phyloP scores from a whole-genome alignment of 2,888 invertebrate genomes.

The Pristionchus mayeri region DNA sequence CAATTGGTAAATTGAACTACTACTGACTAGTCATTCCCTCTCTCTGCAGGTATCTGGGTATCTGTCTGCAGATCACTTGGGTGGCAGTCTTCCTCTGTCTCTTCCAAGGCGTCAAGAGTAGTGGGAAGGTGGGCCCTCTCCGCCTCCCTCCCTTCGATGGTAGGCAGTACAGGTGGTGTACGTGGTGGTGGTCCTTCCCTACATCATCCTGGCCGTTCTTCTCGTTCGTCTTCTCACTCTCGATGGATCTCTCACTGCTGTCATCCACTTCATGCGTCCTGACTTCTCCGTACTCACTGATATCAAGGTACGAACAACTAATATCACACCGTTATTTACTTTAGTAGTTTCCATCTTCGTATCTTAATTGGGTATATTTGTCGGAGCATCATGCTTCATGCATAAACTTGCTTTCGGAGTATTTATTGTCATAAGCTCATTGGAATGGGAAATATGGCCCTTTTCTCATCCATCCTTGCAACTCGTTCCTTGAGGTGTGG shows the following conservation, averaged over 20 bases:
- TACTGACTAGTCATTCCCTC: too few relatives aligned
- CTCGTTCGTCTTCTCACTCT: slow-evolving; percentile 87
- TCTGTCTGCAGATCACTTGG: slow-evolving; percentile 87
- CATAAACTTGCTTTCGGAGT: too few relatives aligned
- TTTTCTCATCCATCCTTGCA: not conserved
- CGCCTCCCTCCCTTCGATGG: not conserved
- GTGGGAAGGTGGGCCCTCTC: slow-evolving; percentile 81
- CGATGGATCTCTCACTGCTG: slow-evolving; percentile 86
- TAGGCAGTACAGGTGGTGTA: slow-evolving; percentile 79
- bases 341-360: not conserved
- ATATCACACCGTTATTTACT: too few relatives aligned
- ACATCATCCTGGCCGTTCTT: slow-evolving; percentile 80
- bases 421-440: not conserved
- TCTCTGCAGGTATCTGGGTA: slow-evolving; percentile 81
- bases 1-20: too few relatives aligned
- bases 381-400: too few relatives aligned
- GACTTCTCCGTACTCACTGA: slow-evolving; percentile 78
- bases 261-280: slow-evolving; percentile 86
- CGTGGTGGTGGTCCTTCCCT: slow-evolving; percentile 78
- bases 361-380: not conserved
- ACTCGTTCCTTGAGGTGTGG: slow-evolving; percentile 81
- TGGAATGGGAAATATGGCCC: not conserved
- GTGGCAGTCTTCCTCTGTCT: slow-evolving; percentile 85
- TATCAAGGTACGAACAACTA: slow-evolving; percentile 80
- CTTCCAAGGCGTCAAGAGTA: slow-evolving; percentile 87